Evolutionary conservation across 2,888 invertebrate species (phyloP), one percentile per base, ranked within the genome.

Genomic region (Oscheius onirici): DNA sequence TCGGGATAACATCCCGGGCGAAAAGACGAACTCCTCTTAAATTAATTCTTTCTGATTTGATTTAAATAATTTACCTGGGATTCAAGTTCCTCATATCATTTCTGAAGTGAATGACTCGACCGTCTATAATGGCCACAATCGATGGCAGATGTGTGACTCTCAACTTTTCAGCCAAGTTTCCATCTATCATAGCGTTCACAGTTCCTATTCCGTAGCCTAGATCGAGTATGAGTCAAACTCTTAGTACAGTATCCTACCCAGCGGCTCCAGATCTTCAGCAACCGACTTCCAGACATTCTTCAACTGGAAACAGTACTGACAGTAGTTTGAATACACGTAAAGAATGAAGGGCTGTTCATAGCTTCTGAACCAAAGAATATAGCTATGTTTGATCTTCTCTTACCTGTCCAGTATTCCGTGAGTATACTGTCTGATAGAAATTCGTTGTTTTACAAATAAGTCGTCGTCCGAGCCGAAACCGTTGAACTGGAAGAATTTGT

Each of bases 191-290:
- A 1, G 87, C 88, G 81, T 90, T 88, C 15, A 89, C 86, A 2
- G 89, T 88, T 5, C 88, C 89, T n/a, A 89, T 81, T 66, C 90
- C 89, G 69, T 89, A 80, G 44, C 89, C 89, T 89, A 8, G 69
- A 79, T 57, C 11, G 34, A 34, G 34, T 34, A 34, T 34, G 34
- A 34, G 8, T 34, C 34, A 55, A 40, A n/a, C n/a, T n/a, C n/a
- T n/a, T n/a, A 17, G 17, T 20, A 51, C 10, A 24, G 22, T 28
- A 6, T 54, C 71, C 5, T 78, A 89, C 89, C 90, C 28, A 89
- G 81, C 46, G 84, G 85, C 65, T 89, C 88, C 41, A 90, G 79
- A 74, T 90, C 90, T 51, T 84, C 81, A 13, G 88, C 84, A 11
- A 89, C 87, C 57, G 87, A 85, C 71, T 88, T 88, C 85, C 89